Evolutionary conservation across 2,797 vertebrate genomes (phyloP).

Genomic region (Gadopsis marmoratus): DNA sequence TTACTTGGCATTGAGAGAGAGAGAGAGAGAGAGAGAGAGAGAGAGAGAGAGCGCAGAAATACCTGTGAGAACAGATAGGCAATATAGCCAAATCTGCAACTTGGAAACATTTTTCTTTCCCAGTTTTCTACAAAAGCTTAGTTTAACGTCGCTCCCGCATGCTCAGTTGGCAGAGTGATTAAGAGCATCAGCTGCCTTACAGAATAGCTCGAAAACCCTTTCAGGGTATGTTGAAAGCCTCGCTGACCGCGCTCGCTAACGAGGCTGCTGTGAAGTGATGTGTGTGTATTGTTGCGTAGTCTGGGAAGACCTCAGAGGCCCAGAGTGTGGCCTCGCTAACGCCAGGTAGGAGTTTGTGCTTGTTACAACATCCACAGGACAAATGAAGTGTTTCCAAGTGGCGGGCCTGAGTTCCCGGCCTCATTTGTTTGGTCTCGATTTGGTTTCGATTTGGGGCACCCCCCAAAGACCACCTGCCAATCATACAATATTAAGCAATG

Average conservation of each 20-base stretch:
- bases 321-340: slow-evolving; percentile 12
- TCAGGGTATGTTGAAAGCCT: slow-evolving; percentile 50
- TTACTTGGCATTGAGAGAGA: not conserved
- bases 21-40: no score
- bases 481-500: not conserved
- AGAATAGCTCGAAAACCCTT: slow-evolving; percentile 40
- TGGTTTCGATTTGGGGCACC: not conserved
- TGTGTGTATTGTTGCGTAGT: slow-evolving; percentile 28
- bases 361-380: slow-evolving; percentile 2
- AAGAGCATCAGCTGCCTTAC: slow-evolving; percentile 57
- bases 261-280: slow-evolving; percentile 45
- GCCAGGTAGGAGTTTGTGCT: not conserved
- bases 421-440: not conserved
- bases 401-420: not conserved
- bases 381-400: not conserved
- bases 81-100: not conserved
- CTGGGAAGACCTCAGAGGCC: slow-evolving; percentile 47
- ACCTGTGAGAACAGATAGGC: not conserved
- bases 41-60: not conserved
- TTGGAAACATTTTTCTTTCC: not conserved
- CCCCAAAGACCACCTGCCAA: not conserved
- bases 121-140: not conserved
- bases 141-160: slow-evolving; percentile 5
- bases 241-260: slow-evolving; percentile 45
- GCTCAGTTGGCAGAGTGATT: slow-evolving; percentile 48